phyloP scores from a whole-genome alignment of 2,797 vertebrate species.

The Pogonophryne albipinna region DNA sequence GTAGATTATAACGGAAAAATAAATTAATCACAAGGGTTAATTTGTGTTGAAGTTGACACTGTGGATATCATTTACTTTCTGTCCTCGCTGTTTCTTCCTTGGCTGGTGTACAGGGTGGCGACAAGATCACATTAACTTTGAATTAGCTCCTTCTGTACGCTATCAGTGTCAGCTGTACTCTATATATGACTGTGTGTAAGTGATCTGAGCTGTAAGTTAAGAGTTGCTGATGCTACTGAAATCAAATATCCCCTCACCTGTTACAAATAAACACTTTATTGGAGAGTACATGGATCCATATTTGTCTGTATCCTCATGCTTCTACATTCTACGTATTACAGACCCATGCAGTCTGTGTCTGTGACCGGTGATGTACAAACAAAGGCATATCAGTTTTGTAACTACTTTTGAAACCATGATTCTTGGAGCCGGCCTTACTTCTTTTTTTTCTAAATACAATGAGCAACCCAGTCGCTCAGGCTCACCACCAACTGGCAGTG shows the following conservation, averaged over 20 bases:
- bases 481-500: slow-evolving; percentile 58
- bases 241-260: slow-evolving; percentile 77
- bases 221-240: slow-evolving; percentile 78
- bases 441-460: slow-evolving; percentile 35
- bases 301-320: slow-evolving; percentile 26
- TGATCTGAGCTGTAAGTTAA: slow-evolving; percentile 59
- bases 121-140: slow-evolving; percentile 66
- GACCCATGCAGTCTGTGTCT: slow-evolving; percentile 3
- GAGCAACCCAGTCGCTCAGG: slow-evolving; percentile 44
- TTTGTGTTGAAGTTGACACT: slow-evolving; percentile 1
- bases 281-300: slow-evolving; percentile 32
- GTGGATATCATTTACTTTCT: slow-evolving; percentile 35
- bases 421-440: slow-evolving; percentile 34
- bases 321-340: slow-evolving; percentile 8
- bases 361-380: slow-evolving; percentile 40
- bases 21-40: slow-evolving; percentile 21
- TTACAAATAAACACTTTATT: slow-evolving; percentile 71
- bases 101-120: slow-evolving; percentile 49
- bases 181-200: slow-evolving; percentile 70
- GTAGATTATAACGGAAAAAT: slow-evolving; percentile 23
- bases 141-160: slow-evolving; percentile 60
- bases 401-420: slow-evolving; percentile 40
- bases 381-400: slow-evolving; percentile 44
- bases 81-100: slow-evolving; percentile 36
- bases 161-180: slow-evolving; percentile 66